Evolutionary conservation across 2,888 invertebrate species (phyloP).

Genomic region (Papilio protenor): DNA sequence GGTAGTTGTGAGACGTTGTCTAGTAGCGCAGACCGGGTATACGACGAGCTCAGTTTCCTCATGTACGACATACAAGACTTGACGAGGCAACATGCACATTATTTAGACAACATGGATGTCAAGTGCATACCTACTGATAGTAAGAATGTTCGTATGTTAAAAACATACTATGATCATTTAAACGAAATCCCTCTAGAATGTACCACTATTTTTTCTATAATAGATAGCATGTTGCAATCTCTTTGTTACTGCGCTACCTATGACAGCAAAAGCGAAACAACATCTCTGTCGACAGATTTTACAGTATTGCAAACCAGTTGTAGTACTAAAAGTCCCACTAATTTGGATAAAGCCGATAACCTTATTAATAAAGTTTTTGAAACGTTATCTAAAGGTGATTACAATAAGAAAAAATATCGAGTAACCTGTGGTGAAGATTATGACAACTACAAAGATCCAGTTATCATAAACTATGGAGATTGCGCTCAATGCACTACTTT

Average conservation of each 20-base stretch:
- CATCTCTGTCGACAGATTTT: constrained; percentile 56
- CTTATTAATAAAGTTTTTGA: constrained; percentile 67
- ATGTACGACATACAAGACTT: constrained; percentile 83
- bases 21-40: constrained; percentile 71
- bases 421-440: constrained; percentile 72
- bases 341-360: constrained; percentile 60
- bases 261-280: constrained; percentile 54
- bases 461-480: constrained; percentile 71
- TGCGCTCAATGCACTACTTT: constrained; percentile 67
- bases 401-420: constrained; percentile 64
- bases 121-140: constrained; percentile 61
- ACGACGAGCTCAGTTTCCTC: constrained; percentile 79
- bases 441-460: constrained; percentile 68
- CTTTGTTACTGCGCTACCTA: constrained; percentile 55
- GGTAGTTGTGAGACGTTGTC: constrained; percentile 63
- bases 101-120: constrained; percentile 76
- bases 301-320: constrained; percentile 51
- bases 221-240: constrained; percentile 68
- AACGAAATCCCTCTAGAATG: constrained; percentile 69
- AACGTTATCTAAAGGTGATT: constrained; percentile 64
- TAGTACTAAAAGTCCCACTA: constrained; percentile 53
- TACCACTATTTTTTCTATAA: constrained; percentile 66
- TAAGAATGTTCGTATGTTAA: constrained; percentile 49
- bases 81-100: constrained; percentile 75
- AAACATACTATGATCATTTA: constrained; percentile 58